Base-by-base conservation (phyloP, 2,113 vertebrate genomes). In the Catharus fuscescens region DNA sequence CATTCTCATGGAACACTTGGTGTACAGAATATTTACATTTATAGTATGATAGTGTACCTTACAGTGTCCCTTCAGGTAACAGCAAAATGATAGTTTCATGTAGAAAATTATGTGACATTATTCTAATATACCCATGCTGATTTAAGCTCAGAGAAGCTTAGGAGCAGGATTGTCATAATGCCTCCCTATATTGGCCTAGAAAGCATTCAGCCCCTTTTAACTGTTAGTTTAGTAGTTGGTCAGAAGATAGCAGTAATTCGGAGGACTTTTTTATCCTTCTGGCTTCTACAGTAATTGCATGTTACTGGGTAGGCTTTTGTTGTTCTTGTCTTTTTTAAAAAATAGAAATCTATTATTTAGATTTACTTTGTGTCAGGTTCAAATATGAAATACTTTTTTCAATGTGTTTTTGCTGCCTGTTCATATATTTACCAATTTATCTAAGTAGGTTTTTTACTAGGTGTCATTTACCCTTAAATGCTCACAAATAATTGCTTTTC, bases 21-120 rank as follows among this genome's bases (percentile, higher is more conserved):
- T 93, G 69, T 96, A 95, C 90, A 86, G 95, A 93, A 95, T 97
- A 97, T 97, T 97, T 97, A 97, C 96, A 97, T 97, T 97, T 95
- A 93, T 95, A 95, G 92, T 92, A 84, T 56, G 95, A 86, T 72
- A 82, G 86, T 62, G 82, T 96, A 82, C 95, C 91, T 95, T 93
- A 93, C 74, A 86, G 72, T 90, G 92, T 97, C 62, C 94, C 96
- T 97, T 85, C 92, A 97, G 97, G 95, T 97, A 96, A 95, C 61
- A 95, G 52, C 6, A 50, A 96, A 95, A 92, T 93, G 88, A 92
- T 91, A 78, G 90, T 93, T 97, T 96, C 91, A 89, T 65, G 62
- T 97, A 83, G 94, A 93, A 97, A 97, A 97, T 97, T 94, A 96
- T 94, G 79, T 95, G 92, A 90, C 79, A 93, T 97, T 97, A 96